A percentile compares a stretch with the other conserved stretches of the same genome.
phyloP scores from a whole-genome alignment of 2,797 vertebrate species.

The Cirrhinus molitorella region DNA sequence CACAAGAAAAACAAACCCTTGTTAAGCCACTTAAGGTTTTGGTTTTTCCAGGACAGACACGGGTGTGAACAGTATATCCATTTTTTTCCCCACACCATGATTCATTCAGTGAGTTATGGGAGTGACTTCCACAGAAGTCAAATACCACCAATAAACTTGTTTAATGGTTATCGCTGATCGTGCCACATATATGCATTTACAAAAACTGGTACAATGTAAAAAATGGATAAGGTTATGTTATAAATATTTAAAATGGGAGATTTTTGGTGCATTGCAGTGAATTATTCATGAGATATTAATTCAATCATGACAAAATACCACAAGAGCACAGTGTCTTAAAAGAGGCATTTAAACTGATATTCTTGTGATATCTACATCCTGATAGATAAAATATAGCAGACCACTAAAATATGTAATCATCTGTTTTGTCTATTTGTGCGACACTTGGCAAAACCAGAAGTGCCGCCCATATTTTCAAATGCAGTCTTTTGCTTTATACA shows the following conservation, averaged over 20 bases:
- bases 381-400: neutral
- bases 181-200: neutral
- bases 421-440: neutral
- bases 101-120: neutral
- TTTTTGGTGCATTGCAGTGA: neutral
- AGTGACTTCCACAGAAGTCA: neutral
- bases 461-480: neutral
- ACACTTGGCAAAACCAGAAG: neutral
- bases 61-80: neutral
- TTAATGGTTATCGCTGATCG: neutral
- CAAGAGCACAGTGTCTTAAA: neutral
- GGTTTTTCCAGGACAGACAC: neutral
- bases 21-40: neutral
- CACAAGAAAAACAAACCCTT: neutral
- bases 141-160: neutral
- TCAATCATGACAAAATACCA: neutral
- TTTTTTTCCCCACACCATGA: neutral
- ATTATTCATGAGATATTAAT: neutral
- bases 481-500: neutral
- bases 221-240: too few species aligned
- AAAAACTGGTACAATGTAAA: neutral
- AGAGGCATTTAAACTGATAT: neutral
- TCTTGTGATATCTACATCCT: neutral
- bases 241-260: neutral
- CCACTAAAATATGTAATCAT: neutral